Evolutionary conservation across 2,113 vertebrate genomes (phyloP), one percentile per base, ranked within the genome.

Genomic region (Pseudonaja textilis): DNA sequence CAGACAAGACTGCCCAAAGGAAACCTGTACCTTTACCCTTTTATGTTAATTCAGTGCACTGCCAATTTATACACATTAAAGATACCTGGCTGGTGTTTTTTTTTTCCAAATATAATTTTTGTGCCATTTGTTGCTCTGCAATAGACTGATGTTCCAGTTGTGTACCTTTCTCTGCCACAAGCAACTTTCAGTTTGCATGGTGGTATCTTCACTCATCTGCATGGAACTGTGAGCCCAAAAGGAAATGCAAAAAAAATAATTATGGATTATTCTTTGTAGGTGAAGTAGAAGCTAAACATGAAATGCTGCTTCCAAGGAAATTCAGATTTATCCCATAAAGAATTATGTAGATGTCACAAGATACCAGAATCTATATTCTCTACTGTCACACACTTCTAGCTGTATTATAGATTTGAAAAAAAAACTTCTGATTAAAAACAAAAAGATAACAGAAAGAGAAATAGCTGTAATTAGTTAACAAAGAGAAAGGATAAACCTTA

Each of bases 311-410:
- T 7, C 26, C 23, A 56, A 91, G 14, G 26, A 61, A 74, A 54
- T 64, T 47, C 0, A 0, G 4, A 7, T n/a, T 69, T 87, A 34
- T 2, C 0, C 18, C 93, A 93, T 94, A 61, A 88, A 91, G 25
- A 26, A 12, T 29, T 55, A 34, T n/a, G 29, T 12, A 89, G 89
- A 81, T 23, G 61, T 93, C 59, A 47, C 91, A 93, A 93, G 26
- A 56, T 94, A 93, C 94, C 92, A 95, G 95, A 92, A 90, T 92
- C 91, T 96, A 90, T 95, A 93, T 95, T 85, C 93, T 95, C 89
- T 81, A 94, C 93, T 95, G 94, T 94, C 95, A 96, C 94, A 95
- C 95, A 96, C 88, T 95, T 95, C 92, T 93, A 94, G 90, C 85
- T 52, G 45, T 92, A 93, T 56, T 95, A 95, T 96, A 93, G 94